A percentile compares a stretch with the other conserved stretches of the same genome.
Evolutionary conservation across 2,113 vertebrate genomes (phyloP).

Genomic region (Petaurus breviceps): DNA sequence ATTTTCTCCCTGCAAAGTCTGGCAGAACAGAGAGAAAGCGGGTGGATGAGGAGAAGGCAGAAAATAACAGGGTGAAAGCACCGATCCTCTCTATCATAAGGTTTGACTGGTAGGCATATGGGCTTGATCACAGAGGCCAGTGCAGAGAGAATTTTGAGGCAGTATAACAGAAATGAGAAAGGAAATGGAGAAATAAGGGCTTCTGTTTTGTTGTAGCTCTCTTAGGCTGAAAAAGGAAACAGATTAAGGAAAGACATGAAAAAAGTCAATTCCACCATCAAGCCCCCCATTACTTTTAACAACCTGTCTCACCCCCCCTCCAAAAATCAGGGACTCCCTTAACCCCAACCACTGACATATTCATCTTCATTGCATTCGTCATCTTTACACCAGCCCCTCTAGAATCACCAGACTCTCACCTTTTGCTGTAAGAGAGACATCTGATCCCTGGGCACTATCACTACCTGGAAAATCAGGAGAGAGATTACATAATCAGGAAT

Average conservation of each 20-base stretch:
- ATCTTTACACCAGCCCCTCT: too few species aligned
- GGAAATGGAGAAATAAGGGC: background rate
- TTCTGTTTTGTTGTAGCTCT: background rate
- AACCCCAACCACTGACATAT: background rate
- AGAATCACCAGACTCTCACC: background rate
- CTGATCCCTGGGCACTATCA: background rate
- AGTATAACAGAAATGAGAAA: background rate
- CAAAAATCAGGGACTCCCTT: background rate
- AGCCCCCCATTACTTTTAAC: background rate
- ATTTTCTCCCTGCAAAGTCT: too few species aligned
- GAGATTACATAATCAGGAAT: background rate
- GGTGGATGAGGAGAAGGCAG: too few species aligned
- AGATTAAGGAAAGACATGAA: background rate
- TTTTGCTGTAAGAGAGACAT: accelerated
- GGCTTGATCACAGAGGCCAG: too few species aligned
- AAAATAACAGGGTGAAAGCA: too few species aligned
- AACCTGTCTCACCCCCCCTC: background rate
- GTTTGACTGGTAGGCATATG: too few species aligned
- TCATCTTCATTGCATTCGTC: background rate
- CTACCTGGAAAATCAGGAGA: background rate
- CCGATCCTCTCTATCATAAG: too few species aligned
- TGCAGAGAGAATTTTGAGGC: too few species aligned
- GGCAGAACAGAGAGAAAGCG: too few species aligned
- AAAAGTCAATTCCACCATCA: background rate
- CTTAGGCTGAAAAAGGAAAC: background rate